These are phyloP conservation scores for Parazoanthus darwini DNA, from an alignment of 92 coral and sea anemone species.

Conservation along the genomic window DNA sequence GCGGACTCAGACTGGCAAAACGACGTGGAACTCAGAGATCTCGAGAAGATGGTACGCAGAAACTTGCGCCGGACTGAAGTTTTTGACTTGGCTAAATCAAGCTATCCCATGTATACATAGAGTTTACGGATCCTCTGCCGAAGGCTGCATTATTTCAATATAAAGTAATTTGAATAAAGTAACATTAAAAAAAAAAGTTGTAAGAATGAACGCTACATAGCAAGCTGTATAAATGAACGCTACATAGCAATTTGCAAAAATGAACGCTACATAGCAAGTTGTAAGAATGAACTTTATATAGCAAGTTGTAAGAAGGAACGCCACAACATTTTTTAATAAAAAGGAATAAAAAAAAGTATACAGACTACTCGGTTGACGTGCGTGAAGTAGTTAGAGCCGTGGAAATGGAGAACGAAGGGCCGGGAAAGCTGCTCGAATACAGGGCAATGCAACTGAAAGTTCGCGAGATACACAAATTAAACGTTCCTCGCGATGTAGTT, in stretches of 20 bases:
- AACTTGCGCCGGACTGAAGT: neutral
- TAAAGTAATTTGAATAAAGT: neutral
- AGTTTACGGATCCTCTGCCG: neutral
- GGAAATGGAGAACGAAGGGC: neutral
- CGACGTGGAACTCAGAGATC: neutral
- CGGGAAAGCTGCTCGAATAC: too few relatives aligned
- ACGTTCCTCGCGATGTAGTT: slow-evolving; percentile 1
- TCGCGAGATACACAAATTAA: neutral
- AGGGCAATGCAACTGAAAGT: too few relatives aligned
- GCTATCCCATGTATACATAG: slow-evolving; percentile 29
- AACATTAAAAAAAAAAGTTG: too few relatives aligned
- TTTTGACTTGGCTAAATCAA: neutral
- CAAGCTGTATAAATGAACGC: too few relatives aligned
- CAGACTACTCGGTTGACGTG: neutral
- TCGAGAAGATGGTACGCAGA: neutral
- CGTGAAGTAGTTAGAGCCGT: neutral
- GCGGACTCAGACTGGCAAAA: slow-evolving; percentile 26
- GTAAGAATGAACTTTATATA: too few relatives aligned
- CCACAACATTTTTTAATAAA: too few relatives aligned
- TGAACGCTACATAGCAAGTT: too few relatives aligned
- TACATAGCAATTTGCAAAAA: too few relatives aligned
- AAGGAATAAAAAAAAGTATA: neutral
- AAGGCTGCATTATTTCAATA: neutral
- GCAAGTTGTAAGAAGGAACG: too few relatives aligned
- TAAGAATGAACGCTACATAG: too few relatives aligned